Evolutionary conservation across 30 jellyfish, hydroid and myxozoan species (phyloP), one percentile per base, ranked within the genome.

Genomic region (Calvadosia cruxmelitensis): DNA sequence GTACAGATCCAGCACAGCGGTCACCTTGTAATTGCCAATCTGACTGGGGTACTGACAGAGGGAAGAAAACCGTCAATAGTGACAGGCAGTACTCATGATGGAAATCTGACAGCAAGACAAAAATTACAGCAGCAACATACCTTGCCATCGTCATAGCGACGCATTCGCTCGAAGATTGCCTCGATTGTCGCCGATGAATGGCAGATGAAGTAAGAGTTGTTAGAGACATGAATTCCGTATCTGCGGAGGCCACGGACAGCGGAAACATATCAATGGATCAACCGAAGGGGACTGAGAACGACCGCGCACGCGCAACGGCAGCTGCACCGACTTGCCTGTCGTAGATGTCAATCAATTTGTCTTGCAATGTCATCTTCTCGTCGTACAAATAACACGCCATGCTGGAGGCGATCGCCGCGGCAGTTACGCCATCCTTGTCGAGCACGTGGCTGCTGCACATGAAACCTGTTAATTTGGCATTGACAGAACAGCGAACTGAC

Each of bases 381-480:
- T 65, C 35, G 73, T 86, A 73, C 32, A 86, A 57, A 49, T 74
- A 74, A 27, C 81, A 67, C 7, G 96, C 96, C 79, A 86, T 34
- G 50, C 79, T 94, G 0, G 87, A 86, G 67, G 73, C 69, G 3
- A 86, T 84, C 26, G 93, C 94, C 3, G 86, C 96, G 3, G 96
- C 96, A 48, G 86, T 78, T 7, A 86, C 73, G 3, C 96, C 96
- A 73, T 86, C 96, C 68, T 86, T 86, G 61, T 86, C 96, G 3
- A 86, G 72, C 30, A 86, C 96, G 36, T 78, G 93, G 3, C 84
- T 34, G 0, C 96, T 94, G 51, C 35, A 86, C 96, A 86, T 86
- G 69, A 78, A 86, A 29, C 96, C 96, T 86, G 52, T 0, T 52
- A 85, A 3, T 42, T 1, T 30, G 34, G 28, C 23, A 49, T 33